Evolutionary conservation across 30 jellyfish, hydroid and myxozoan genomes (phyloP).

Genomic region (Sanderia malayensis): DNA sequence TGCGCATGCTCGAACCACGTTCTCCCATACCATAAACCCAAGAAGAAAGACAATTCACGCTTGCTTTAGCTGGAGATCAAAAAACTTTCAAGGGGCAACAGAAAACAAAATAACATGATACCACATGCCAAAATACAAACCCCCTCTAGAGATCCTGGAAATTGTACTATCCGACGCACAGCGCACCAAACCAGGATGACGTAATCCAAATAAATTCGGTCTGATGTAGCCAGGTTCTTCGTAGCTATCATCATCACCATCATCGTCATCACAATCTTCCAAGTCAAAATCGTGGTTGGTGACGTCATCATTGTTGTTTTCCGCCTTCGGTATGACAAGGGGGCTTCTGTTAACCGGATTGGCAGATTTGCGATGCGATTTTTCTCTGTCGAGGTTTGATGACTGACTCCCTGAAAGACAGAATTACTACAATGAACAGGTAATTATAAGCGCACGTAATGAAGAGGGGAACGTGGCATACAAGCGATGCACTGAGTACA

Average conservation of each 20-base stretch:
- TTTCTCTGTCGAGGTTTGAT: not conserved
- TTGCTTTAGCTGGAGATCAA: too few species aligned
- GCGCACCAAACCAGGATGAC: not conserved
- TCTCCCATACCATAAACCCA: too few species aligned
- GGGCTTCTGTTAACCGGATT: not conserved
- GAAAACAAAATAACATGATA: too few species aligned
- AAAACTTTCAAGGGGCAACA: too few species aligned
- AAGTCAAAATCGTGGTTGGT: too few species aligned
- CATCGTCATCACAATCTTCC: not conserved
- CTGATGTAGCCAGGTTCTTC: slow-evolving; percentile 14
- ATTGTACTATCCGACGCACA: slow-evolving; percentile 3
- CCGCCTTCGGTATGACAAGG: not conserved
- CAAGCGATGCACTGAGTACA: too few species aligned
- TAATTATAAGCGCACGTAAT: too few species aligned
- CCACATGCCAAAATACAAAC: too few species aligned
- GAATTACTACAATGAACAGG: too few species aligned
- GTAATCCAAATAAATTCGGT: not conserved
- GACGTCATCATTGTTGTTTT: not conserved
- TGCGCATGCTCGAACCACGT: too few species aligned
- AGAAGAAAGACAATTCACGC: too few species aligned
- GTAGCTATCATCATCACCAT: slow-evolving; percentile 28
- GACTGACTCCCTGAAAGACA: slow-evolving; percentile 12
- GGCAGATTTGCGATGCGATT: not conserved
- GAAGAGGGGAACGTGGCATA: too few species aligned
- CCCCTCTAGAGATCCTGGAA: not conserved